Percentiles rank a stretch among this genome's conserved stretches.
Conservation (phyloP, 2,113 vertebrate species). For the Zingel zingel region DNA sequence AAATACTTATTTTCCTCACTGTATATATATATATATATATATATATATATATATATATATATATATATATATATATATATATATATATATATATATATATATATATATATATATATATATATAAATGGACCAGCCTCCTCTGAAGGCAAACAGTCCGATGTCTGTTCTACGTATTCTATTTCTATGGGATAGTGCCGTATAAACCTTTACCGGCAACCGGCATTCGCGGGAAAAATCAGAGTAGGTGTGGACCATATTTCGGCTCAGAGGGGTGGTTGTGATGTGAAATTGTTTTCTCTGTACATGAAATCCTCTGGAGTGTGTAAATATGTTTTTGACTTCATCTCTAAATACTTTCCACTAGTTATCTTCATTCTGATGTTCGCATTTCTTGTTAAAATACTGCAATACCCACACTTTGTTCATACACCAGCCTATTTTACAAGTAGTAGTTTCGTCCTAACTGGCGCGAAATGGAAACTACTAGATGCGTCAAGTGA, state of each 20-base stretch:
- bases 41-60: no score
- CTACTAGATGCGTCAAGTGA: accelerated
- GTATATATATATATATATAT: no score
- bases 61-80: no score
- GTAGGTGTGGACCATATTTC: not conserved
- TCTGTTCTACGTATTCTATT: no score
- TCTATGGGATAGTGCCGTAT: no score
- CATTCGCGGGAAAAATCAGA: constrained; percentile 60
- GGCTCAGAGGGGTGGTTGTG: not conserved
- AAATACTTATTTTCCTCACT: no score
- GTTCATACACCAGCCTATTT: not conserved
- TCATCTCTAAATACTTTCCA: accelerated
- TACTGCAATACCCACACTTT: accelerated
- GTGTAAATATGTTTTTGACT: no score
- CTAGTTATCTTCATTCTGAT: accelerated
- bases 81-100: no score
- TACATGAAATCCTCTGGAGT: accelerated
- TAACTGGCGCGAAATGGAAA: constrained; percentile 71
- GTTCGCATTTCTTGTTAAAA: not conserved
- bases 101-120: no score
- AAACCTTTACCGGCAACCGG: no score
- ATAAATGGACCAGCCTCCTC: no score
- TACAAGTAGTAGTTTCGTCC: constrained; percentile 48
- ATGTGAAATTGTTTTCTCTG: not conserved
- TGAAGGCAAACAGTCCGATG: no score